A percentile compares a stretch with the other conserved stretches of the same genome.
These are phyloP conservation scores for Chrosomus eos DNA, from an alignment of 2,797 vertebrate genomes.

Conservation along the genomic window DNA sequence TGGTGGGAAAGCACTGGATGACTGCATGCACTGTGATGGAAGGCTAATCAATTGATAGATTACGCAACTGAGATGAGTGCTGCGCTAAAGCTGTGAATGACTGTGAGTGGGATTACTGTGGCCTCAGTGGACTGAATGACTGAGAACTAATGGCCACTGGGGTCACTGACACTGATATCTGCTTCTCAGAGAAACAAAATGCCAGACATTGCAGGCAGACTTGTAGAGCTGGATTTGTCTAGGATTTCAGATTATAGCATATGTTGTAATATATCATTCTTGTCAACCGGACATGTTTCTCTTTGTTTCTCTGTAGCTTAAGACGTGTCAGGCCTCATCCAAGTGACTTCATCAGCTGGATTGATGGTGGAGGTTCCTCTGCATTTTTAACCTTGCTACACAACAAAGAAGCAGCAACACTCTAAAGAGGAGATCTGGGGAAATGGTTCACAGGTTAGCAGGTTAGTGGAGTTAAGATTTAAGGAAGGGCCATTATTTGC, in stretches of 20 bases:
- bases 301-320: background rate
- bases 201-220: background rate
- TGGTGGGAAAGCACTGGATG: constrained; percentile 67
- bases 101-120: constrained; percentile 58
- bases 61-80: constrained; percentile 70
- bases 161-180: constrained; percentile 39
- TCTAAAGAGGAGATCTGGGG: background rate
- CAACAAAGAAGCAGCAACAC: background rate
- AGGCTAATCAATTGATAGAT: constrained; percentile 78
- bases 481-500: background rate
- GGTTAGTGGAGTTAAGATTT: background rate
- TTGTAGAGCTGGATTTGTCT: constrained; percentile 20
- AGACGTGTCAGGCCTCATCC: background rate
- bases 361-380: background rate
- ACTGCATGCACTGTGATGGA: constrained; percentile 65
- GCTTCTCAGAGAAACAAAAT: constrained; percentile 28
- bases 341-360: background rate
- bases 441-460: background rate
- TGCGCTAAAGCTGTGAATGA: constrained; percentile 57
- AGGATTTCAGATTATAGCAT: constrained; percentile 13
- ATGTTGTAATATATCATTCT: constrained; percentile 16
- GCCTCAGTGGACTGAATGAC: constrained; percentile 56
- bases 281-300: background rate
- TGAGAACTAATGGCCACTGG: constrained; percentile 51
- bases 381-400: background rate